Conservation (phyloP, 2,888 invertebrate genomes). For the Colletes collaris region DNA sequence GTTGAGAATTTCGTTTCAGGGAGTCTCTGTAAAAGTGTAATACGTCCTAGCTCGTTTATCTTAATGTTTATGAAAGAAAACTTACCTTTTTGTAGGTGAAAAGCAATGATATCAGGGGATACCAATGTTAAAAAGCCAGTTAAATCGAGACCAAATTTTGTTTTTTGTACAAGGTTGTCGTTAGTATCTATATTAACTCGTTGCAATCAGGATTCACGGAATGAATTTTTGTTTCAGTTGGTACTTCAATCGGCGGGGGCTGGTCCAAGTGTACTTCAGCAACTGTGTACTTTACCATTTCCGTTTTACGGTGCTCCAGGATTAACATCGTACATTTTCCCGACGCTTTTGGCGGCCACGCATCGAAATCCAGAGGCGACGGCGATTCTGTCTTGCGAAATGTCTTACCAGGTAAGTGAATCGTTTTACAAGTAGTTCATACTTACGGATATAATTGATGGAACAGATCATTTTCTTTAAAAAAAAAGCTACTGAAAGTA, state of each 20-base stretch:
- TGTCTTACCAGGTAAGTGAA: constrained; percentile 85
- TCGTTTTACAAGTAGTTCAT: neutral
- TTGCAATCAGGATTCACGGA: too few species aligned
- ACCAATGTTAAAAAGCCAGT: too few species aligned
- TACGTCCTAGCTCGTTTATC: too few species aligned
- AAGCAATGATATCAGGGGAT: too few species aligned
- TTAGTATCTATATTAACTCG: neutral
- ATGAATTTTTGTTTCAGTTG: constrained; percentile 84
- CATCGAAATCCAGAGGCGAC: constrained; percentile 88
- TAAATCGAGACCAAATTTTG: too few species aligned
- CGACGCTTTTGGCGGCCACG: constrained; percentile 90
- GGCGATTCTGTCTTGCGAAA: constrained; percentile 90
- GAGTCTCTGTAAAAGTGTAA: too few species aligned
- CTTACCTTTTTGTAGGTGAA: too few species aligned
- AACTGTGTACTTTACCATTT: constrained; percentile 92
- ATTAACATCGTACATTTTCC: constrained; percentile 89
- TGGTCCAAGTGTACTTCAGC: constrained; percentile 92
- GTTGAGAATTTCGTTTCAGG: neutral
- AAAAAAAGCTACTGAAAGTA: too few species aligned
- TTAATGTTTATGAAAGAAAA: too few species aligned
- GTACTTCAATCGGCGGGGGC: constrained; percentile 89
- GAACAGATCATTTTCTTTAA: too few species aligned
- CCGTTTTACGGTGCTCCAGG: constrained; percentile 92
- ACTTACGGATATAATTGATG: too few species aligned
- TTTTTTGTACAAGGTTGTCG: too few species aligned